Base-by-base conservation (phyloP, 2,113 vertebrate genomes). In the Chaetura pelagica region DNA sequence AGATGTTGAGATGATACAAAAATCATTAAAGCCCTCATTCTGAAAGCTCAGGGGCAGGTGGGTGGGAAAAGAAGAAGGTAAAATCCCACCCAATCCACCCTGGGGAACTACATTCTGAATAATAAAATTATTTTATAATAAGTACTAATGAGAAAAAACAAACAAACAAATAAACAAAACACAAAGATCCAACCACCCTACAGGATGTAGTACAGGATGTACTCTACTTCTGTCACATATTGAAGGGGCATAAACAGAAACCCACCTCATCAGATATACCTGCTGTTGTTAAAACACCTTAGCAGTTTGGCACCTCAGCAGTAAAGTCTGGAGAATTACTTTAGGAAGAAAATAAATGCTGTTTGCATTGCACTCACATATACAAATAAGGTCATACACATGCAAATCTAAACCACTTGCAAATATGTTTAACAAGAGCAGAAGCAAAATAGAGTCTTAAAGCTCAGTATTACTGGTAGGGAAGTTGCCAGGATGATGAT, bases 1-100 rank as follows among this genome's bases (percentile, higher is more conserved):
- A 93, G 89, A 81, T 96, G 87, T 82, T 75, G 79, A 74, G 82
- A 87, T 83, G 66, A 16, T 74, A 87, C 75, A 82, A 77, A 93
- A 84, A 68, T 83, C 89, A 93, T 87, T 80, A 93, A 55, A 95
- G 32, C 14, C 32, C 40, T 88, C 52, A 46, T 29, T 35, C 16
- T 83, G 84, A 84, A 35, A 38, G 32, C 59, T 63, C 15, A 7
- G 21, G 40, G 61, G 44, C 64, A 94, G 40, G 26, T 30, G 61
- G 64, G 61, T 61, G 46, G 49, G 79, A 76, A 82, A 93, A 86
- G 58, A 91, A 34, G 78, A 91, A 88, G 58, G 14, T 77, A 80
- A 75, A 93, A 84, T 80, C n/a, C 48, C 79, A 83, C 63, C 55
- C 67, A 69, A 17, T 72, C n/a, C 38, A 52, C 57, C 58, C 69